phyloP scores from a whole-genome alignment of 1,140 invertebrate species.

The Conopomorpha cramerella region DNA sequence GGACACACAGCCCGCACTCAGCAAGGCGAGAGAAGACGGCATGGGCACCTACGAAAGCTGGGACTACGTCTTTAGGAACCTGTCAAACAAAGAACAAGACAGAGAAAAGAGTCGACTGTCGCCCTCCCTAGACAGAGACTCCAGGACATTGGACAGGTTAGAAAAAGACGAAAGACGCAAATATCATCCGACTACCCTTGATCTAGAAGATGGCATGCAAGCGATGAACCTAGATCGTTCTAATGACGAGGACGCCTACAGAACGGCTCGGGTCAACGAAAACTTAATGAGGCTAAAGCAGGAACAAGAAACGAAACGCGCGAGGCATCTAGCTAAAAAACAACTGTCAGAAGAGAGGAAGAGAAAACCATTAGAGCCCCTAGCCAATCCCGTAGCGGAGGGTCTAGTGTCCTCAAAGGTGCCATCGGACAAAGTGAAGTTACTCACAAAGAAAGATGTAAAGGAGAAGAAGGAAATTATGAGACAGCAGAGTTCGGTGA shows the following conservation, averaged over 20 bases:
- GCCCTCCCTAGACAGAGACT: slow-evolving; percentile 45
- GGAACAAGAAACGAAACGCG: slow-evolving; percentile 39
- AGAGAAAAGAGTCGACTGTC: slow-evolving; percentile 66
- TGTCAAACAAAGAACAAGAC: slow-evolving; percentile 73
- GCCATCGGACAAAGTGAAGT: slow-evolving; percentile 43
- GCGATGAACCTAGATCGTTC: slow-evolving; percentile 45
- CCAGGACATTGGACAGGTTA: slow-evolving; percentile 42
- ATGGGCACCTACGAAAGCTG: slow-evolving; percentile 71
- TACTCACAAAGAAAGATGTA: slow-evolving; percentile 49
- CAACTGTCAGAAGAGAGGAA: slow-evolving; percentile 26
- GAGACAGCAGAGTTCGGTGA: slow-evolving; percentile 38
- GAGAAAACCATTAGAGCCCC: slow-evolving; percentile 23
- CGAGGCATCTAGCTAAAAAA: slow-evolving; percentile 29
- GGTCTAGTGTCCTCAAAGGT: slow-evolving; percentile 33
- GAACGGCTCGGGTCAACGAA: slow-evolving; percentile 62
- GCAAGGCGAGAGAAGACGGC: slow-evolving; percentile 61
- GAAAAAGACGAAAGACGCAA: slow-evolving; percentile 39
- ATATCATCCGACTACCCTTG: slow-evolving; percentile 50
- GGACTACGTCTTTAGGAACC: slow-evolving; percentile 79
- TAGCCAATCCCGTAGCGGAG: slow-evolving; percentile 37
- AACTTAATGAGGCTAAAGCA: slow-evolving; percentile 56
- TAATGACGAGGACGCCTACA: slow-evolving; percentile 45
- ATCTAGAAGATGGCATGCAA: slow-evolving; percentile 59
- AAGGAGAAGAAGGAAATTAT: slow-evolving; percentile 53
- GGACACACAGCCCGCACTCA: slow-evolving; percentile 46